A percentile compares a stretch with the other conserved stretches of the same genome.
Conservation (phyloP, 92 coral and sea anemone genomes). For the Zoanthus sansibaricus region DNA sequence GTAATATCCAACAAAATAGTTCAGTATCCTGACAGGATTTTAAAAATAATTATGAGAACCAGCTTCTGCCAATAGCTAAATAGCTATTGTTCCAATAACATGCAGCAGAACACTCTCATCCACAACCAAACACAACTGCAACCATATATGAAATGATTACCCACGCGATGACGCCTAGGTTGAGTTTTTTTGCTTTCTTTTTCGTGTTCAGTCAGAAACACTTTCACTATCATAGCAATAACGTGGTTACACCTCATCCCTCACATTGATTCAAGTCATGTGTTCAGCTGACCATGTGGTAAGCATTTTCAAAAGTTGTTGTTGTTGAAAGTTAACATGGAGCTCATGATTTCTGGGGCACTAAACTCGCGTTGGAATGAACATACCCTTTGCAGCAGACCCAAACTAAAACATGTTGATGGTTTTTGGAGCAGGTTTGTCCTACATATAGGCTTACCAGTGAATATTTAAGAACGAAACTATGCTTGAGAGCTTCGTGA, state of each 20-base stretch:
- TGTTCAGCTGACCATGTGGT: neutral
- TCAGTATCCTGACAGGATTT: too few species aligned
- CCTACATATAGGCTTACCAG: neutral
- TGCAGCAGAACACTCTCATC: too few species aligned
- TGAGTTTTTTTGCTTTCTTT: neutral
- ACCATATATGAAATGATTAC: too few species aligned
- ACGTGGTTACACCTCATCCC: neutral
- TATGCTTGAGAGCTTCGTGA: too few species aligned
- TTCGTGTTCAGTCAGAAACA: neutral
- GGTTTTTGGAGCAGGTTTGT: neutral
- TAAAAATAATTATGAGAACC: too few species aligned
- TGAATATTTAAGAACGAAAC: neutral
- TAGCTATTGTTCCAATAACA: too few species aligned
- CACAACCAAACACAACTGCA: too few species aligned
- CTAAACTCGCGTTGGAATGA: neutral
- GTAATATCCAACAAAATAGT: too few species aligned
- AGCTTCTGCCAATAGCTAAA: too few species aligned
- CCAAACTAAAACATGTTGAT: neutral
- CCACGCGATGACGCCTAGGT: neutral
- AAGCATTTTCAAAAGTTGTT: neutral
- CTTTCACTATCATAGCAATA: neutral
- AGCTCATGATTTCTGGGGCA: neutral
- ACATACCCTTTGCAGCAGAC: neutral
- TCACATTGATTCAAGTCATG: neutral
- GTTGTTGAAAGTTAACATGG: neutral